Base-by-base conservation (phyloP, 2,113 vertebrate species). In the Gulo gulo region DNA sequence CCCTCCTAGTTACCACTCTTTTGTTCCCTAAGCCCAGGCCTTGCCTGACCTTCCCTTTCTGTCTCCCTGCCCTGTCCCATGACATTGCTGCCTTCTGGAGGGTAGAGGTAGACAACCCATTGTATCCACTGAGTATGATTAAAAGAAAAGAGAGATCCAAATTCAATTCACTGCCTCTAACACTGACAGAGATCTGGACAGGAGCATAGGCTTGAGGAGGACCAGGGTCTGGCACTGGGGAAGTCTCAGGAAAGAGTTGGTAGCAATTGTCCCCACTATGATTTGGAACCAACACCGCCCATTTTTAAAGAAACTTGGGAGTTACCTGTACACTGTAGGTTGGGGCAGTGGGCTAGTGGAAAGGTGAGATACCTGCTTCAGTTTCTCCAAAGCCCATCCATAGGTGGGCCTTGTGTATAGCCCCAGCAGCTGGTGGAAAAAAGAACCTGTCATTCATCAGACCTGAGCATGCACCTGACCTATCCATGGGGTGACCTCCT, bases 241-340 rank as follows among this genome's bases (percentile, higher is more conserved):
- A 39, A 57, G 11, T 42, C n/a, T 26, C 24, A 31, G 26, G 15
- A 15, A 14, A 2, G 9, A 1, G 7, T 34, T 36, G 12, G 20
- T 52, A 59, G 10, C 4, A 12, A 65, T 23, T 69, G 14, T 59
- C 15, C 50, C 36, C 10, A 4, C 23, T 18, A 79, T 5, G 4
- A 23, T 5, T 0, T 36, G 10, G 42, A 15, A 57, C 24, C n/a
- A 63, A n/a, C 0, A 14, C 0, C 50, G 10, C 20, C 20, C 10
- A n/a, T 63, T 82, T 90, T 71, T 50, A 63, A 81, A 87, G 52
- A 57, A 12, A 5, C 6, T 34, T 61, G 45, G 1, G 31, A 31
- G 34, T 55, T 12, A 4, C 15, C 31, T 94, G 55, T 45, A 65
- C 39, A 9, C 13, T 13, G 15, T 18, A 91, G 36, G 6, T 31